phyloP scores from a whole-genome alignment of 2,797 vertebrate genomes.

The Pteronotus mesoamericanus region DNA sequence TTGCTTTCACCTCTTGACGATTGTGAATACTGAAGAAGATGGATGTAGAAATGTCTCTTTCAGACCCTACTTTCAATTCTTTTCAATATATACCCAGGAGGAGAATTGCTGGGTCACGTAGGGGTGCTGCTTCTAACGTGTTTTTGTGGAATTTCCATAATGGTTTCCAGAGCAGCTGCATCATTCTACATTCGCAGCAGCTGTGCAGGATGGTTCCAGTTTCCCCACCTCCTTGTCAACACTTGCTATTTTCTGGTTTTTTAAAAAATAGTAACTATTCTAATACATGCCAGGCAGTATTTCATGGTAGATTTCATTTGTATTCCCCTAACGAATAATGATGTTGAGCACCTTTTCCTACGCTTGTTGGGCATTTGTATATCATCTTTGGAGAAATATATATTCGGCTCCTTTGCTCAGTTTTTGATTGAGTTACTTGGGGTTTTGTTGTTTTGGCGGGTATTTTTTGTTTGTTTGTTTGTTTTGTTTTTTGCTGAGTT shows the following conservation, averaged over 20 bases:
- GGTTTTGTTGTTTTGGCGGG: not conserved
- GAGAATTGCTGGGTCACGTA: too few relatives aligned
- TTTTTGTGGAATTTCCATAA: not conserved
- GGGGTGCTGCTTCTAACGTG: too few relatives aligned
- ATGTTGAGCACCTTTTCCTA: not conserved
- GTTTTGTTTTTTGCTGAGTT: too few relatives aligned
- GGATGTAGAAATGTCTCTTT: not conserved
- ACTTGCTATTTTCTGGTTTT: not conserved
- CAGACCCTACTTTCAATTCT: not conserved
- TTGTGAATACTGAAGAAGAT: too few relatives aligned
- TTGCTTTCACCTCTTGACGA: not conserved
- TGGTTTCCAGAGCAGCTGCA: rapidly evolving
- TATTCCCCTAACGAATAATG: not conserved
- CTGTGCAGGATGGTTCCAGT: rapidly evolving
- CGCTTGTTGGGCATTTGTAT: not conserved
- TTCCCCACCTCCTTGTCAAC: not conserved
- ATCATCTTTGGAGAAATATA: not conserved
- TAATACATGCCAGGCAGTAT: not conserved
- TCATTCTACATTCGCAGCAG: not conserved
- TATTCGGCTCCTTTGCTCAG: not conserved
- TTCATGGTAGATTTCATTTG: not conserved
- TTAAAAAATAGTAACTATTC: too few relatives aligned
- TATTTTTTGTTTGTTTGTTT: too few relatives aligned
- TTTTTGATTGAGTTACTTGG: not conserved
- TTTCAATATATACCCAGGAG: not conserved